Evolutionary conservation across 2,113 vertebrate species (phyloP), one percentile per base, ranked within the genome.

Genomic region (Lamprologus callipterus): DNA sequence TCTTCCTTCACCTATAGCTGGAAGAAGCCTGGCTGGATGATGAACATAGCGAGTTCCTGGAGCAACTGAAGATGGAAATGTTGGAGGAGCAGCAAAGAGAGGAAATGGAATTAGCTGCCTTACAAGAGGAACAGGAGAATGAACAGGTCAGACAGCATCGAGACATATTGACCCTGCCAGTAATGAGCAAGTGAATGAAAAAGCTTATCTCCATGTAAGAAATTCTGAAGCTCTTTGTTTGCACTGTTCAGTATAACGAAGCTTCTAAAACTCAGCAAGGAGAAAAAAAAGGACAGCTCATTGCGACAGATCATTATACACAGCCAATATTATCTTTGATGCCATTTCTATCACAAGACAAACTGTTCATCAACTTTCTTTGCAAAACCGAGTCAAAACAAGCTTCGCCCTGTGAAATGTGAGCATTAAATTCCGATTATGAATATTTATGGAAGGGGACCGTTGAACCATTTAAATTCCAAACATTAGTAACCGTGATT

Each of bases 21-120:
- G 98, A 99, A 91, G 98, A 99, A 93, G 97, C 97, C 89, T 99
- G 98, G 98, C 95, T 99, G 94, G 98, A 99, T 95, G 98, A 99
- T 96, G 98, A 99, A 95, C 98, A 98, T 93, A 98, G 97, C 78
- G 98, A 98, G 95, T 98, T 98, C 96, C 96, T 99, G 91, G 98
- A 99, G 96, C 98, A 99, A 95, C 96, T 99, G 95, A 98, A 98
- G 95, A 97, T 98, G 96, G 98, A 98, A 95, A 97, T 98, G 97
- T 82, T 99, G 96, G 98, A 99, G 95, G 98, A 99, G 89, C 97
- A 98, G 92, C 97, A 96, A 95, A 96, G 97, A 88, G 98, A 99
- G 94, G 97, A 96, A 1, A 95, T 96, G 94, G 97, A 97, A 93
- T 92, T 96, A 92, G 96, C 96, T 70, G 95, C 96, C 89, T 95